phyloP scores from a whole-genome alignment of 2,113 vertebrate genomes.

The Anhinga anhinga region DNA sequence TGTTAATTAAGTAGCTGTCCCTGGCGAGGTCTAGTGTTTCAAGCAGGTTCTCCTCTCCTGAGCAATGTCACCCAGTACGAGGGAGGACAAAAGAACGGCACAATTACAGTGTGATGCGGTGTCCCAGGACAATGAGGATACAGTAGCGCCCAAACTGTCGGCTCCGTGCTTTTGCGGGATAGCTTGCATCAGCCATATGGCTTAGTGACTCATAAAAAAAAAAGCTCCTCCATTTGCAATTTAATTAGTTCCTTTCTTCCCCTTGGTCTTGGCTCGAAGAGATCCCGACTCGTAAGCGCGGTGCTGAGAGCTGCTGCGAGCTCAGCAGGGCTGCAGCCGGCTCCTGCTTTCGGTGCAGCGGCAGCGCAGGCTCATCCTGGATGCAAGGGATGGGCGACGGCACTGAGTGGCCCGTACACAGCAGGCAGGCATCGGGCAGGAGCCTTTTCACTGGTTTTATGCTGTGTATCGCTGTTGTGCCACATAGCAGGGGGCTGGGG shows the following conservation, averaged over 20 bases:
- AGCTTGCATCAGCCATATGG: neutral
- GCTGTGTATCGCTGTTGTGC: fast-evolving
- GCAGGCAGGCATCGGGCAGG: neutral
- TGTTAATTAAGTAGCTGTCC: neutral
- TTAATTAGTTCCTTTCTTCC: constrained; percentile 7
- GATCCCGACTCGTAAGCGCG: fast-evolving
- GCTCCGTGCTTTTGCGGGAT: neutral
- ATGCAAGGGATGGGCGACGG: neutral
- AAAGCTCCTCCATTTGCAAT: neutral
- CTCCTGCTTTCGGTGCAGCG: neutral
- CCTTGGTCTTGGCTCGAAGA: neutral
- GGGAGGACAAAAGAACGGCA: neutral
- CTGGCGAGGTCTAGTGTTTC: neutral
- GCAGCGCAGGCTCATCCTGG: neutral
- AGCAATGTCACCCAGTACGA: neutral
- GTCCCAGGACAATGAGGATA: neutral
- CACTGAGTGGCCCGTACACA: fast-evolving
- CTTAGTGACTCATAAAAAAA: neutral
- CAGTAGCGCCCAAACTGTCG: neutral
- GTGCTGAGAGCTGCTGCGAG: neutral
- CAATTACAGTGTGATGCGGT: neutral
- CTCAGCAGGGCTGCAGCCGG: fast-evolving
- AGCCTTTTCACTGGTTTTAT: neutral
- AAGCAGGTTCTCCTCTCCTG: neutral
- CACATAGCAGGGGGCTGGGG: neutral